Conservation (phyloP, 2,888 invertebrate species). For the Nomada goodeniana region DNA sequence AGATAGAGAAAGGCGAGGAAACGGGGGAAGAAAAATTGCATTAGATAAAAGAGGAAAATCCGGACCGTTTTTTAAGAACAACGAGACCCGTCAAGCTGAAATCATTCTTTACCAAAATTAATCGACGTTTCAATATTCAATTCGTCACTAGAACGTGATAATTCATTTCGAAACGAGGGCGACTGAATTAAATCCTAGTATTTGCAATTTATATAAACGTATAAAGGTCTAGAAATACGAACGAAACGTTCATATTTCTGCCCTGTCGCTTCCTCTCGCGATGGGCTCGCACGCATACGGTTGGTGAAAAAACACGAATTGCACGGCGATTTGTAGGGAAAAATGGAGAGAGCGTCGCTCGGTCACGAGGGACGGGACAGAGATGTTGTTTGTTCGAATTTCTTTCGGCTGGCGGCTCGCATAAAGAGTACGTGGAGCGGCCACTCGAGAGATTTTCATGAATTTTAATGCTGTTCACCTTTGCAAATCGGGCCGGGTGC, state of each 20-base stretch:
- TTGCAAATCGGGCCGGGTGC: conserved; percentile 23
- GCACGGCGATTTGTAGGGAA: conserved; percentile 6
- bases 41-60: background rate
- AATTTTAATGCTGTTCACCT: conserved; percentile 39
- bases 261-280: background rate
- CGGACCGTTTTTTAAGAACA: too few relatives aligned
- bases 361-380: too few relatives aligned
- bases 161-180: too few relatives aligned
- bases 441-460: conserved; percentile 39
- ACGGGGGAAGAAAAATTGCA: background rate
- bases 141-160: too few relatives aligned
- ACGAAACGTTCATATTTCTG: background rate
- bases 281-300: background rate
- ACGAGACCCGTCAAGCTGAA: too few relatives aligned
- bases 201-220: too few relatives aligned
- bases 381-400: conserved; percentile 28
- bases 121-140: too few relatives aligned
- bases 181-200: too few relatives aligned
- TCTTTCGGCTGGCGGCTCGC: conserved; percentile 7
- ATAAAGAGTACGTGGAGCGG: conserved; percentile 2
- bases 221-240: background rate
- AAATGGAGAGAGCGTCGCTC: background rate
- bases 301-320: background rate
- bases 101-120: too few relatives aligned
- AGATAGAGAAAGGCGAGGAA: background rate